A percentile compares a stretch with the other conserved stretches of the same genome.
phyloP scores from a whole-genome alignment of 2,888 invertebrate genomes.

The Rhogogaster chlorosoma region DNA sequence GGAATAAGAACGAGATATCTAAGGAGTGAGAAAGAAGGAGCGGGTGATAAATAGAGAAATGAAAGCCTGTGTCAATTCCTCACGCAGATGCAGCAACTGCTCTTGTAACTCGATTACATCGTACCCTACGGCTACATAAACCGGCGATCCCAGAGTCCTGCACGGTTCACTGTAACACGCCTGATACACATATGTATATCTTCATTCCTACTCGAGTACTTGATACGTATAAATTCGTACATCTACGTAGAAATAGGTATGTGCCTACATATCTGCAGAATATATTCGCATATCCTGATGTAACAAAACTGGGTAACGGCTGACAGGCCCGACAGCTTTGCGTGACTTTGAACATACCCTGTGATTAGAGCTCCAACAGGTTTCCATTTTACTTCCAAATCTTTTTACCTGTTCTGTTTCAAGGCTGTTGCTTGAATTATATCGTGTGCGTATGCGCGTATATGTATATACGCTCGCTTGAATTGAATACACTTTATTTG shows the following conservation, averaged over 20 bases:
- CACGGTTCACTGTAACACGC: not conserved
- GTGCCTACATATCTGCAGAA: not conserved
- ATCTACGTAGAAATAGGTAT: not conserved
- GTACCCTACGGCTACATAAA: constrained; percentile 24
- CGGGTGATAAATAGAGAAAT: constrained; percentile 25
- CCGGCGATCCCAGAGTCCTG: constrained; percentile 10
- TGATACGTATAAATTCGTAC: not conserved
- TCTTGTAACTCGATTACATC: constrained; percentile 47
- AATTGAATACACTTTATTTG: not conserved
- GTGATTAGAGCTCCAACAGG: constrained; percentile 36
- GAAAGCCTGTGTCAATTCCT: constrained; percentile 37
- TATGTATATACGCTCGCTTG: not conserved
- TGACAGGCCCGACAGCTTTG: constrained; percentile 32
- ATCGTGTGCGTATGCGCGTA: not conserved
- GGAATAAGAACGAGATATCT: not conserved
- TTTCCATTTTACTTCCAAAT: constrained; percentile 38
- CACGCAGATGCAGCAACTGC: constrained; percentile 37
- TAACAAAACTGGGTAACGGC: constrained; percentile 32
- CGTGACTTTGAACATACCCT: constrained; percentile 25
- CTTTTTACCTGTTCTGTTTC: constrained; percentile 29
- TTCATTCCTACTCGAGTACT: not conserved
- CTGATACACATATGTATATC: not conserved
- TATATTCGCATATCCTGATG: constrained; percentile 5
- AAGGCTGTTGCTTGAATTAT: constrained; percentile 8
- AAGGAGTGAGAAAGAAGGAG: not conserved